Evolutionary conservation across 2,888 invertebrate genomes (phyloP), one percentile per base, ranked within the genome.

Genomic region (Hirtodrosophila alboralis): DNA sequence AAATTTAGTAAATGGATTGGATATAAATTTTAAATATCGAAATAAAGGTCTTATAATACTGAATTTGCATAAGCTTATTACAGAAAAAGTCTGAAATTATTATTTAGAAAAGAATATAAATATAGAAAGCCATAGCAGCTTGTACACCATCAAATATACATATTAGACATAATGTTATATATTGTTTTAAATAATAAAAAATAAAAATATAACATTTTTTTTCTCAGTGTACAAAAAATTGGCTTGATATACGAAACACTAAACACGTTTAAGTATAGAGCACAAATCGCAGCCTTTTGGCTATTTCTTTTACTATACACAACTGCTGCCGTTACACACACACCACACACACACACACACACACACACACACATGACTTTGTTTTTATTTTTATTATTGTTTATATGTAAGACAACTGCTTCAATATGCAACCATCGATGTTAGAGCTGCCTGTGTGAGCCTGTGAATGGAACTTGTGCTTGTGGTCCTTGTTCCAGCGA

Each of bases 341-440:
- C 13, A 43, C 13, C 27, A 7, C 34, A 37, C 37, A 21, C 54
- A 18, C 49, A 31, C 38, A 44, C 47, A 40, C 10, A 36, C 37
- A 1, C 7, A 16, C 12, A 16, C 27, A 27, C 14, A 14, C 49
- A 40, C 21, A 47, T 38, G 59, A 14, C 40, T 31, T 30, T 33
- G 5, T 51, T 53, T 37, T 58, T 53, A 44, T 69, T 70, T 63
- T 80, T 70, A 73, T 79, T 77, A 77, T 67, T 70, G 70, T 77
- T 77, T 75, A 84, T 75, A 74, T 64, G 49, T 1, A 30, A 51
- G 57, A 66, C 48, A 69, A 58, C 45, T 30, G 58, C 63, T 52
- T 27, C 63, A 63, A 70, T 61, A 66, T 36, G 54, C 62, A 44
- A 34, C 16, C 72, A 66, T 62, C 53, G 57, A 44, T 70, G 71